Evolutionary conservation across 2,888 invertebrate species (phyloP), one percentile per base, ranked within the genome.

Genomic region (Rotaria magnacalcarata): DNA sequence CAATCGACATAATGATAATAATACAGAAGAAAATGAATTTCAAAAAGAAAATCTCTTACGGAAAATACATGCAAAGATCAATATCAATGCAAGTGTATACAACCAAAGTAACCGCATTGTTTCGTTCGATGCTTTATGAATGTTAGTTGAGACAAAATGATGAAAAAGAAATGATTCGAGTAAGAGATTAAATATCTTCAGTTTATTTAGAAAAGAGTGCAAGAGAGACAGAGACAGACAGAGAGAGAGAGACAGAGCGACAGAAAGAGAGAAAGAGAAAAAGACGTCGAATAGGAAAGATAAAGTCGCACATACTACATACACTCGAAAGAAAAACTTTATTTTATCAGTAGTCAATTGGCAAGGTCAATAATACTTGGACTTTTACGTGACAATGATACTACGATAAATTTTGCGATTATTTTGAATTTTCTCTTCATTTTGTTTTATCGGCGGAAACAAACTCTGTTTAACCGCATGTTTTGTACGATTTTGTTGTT

Each of bases 381-480:
- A 0, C 24, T 5, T 80, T 43, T 80, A 80, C 24, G 80, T 80
- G n/a, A 80, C 80, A 80, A 80, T 47, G n/a, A 80, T 14, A 10
- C n/a, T 47, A 47, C 80, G 80, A 80, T 80, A 80, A 47, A 80
- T 47, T 80, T 80, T 80, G 2, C 80, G 43, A 47, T 80, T 80
- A 47, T 43, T 47, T 80, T 80, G 80, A 11, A 47, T 34, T 47
- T 80, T 80, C n/a, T 80, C 80, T 80, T 80, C 80, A 47, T 80
- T 80, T 80, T 47, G 80, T 80, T n/a, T 8, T 47, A 80, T 80
- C 10, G 80, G 80, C n/a, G 80, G 80, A n/a, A 80, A 80, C 47
- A 80, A 47, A n/a, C 47, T 80, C 19, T 80, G 24, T 47, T 80
- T 80, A 19, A 80, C 8, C 2, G 80, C 8, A 19, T 11, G 41